A percentile compares a stretch with the other conserved stretches of the same genome.
Evolutionary conservation across 2,797 vertebrate genomes (phyloP).

Genomic region (Muscicapa striata): DNA sequence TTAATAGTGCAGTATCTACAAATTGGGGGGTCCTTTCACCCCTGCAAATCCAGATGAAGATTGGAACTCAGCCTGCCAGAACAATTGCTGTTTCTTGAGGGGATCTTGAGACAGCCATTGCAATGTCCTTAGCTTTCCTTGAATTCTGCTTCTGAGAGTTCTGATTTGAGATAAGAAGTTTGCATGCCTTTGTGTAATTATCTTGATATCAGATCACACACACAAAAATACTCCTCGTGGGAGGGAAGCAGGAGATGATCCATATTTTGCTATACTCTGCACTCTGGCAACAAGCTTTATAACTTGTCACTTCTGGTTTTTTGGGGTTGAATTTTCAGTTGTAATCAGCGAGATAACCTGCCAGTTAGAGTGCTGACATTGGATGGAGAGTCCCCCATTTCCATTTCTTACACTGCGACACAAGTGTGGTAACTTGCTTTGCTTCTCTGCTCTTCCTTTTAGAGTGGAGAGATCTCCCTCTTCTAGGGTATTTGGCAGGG

Average conservation of each 20-base stretch:
- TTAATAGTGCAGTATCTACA: background rate
- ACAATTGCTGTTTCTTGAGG: background rate
- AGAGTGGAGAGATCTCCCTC: background rate
- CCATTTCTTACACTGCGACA: background rate
- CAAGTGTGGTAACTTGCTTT: background rate
- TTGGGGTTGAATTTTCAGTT: background rate
- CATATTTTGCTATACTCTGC: background rate
- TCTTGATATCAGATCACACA: background rate
- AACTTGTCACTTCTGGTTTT: background rate
- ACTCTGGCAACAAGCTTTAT: background rate
- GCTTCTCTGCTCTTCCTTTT: background rate
- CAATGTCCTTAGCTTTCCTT: background rate
- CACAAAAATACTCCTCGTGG: background rate
- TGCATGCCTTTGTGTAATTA: background rate
- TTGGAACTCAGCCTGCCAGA: background rate
- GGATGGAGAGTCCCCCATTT: background rate
- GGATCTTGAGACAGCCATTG: background rate
- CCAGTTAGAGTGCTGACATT: background rate
- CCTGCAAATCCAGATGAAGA: background rate
- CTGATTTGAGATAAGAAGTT: background rate
- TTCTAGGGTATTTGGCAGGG: background rate
- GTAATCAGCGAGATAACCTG: background rate
- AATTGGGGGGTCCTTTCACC: background rate
- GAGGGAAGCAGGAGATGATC: background rate
- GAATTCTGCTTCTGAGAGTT: background rate